Conservation (phyloP, 2,797 vertebrate species). For the Cygnus olor region DNA sequence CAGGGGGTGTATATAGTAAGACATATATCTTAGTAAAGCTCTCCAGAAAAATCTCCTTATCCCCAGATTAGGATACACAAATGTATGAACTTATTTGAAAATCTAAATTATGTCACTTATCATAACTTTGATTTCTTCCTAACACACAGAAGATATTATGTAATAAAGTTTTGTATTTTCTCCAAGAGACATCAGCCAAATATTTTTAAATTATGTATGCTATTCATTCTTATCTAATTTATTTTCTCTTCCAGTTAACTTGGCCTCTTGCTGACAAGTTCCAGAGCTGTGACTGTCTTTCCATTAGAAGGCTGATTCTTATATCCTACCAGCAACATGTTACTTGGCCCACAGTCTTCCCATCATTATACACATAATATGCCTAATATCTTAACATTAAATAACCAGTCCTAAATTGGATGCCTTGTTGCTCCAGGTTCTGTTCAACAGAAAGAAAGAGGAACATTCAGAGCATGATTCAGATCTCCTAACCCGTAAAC, state of each 20-base stretch:
- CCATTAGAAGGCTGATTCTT: not conserved
- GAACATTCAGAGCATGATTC: not conserved
- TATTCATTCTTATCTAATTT: not conserved
- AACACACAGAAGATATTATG: not conserved
- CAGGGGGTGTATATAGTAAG: not conserved
- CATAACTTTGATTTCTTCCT: not conserved
- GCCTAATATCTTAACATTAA: not conserved
- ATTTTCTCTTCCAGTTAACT: not conserved
- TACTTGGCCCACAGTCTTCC: not conserved
- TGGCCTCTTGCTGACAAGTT: not conserved
- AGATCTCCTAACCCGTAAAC: not conserved
- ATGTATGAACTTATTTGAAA: not conserved
- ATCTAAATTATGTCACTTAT: not conserved
- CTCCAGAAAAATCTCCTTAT: not conserved
- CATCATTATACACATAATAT: not conserved
- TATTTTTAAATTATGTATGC: not conserved
- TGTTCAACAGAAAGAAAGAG: not conserved
- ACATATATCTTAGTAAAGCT: not conserved
- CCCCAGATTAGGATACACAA: not conserved
- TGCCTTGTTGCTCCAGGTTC: not conserved
- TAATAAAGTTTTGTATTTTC: not conserved
- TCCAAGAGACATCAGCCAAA: not conserved
- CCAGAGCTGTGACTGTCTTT: not conserved
- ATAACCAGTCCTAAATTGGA: not conserved
- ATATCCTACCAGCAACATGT: not conserved